Conservation (phyloP, 1,140 invertebrate genomes). For the Aphelinus certus region DNA sequence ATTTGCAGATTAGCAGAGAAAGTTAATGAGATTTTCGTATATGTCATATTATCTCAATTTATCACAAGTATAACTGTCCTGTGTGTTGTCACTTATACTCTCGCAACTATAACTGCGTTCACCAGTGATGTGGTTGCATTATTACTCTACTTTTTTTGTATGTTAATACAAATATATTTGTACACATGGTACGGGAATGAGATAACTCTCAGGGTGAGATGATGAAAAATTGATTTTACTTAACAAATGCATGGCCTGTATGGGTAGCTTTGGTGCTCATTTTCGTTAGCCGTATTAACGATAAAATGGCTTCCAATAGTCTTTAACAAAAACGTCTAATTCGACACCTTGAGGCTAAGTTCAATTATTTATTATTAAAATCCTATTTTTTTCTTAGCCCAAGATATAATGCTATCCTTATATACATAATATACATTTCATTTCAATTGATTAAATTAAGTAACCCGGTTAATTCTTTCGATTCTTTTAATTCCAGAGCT, state of each 20-base stretch:
- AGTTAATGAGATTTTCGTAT: slow-evolving; percentile 33
- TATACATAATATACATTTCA: too few species aligned
- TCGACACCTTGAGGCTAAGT: background rate
- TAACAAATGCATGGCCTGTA: background rate
- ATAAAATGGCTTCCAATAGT: too few species aligned
- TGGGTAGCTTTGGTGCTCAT: background rate
- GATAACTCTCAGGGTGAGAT: slow-evolving; percentile 64
- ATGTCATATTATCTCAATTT: slow-evolving; percentile 44
- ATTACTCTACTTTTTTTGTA: slow-evolving; percentile 43
- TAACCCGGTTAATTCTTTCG: too few species aligned
- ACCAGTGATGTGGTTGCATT: slow-evolving; percentile 51
- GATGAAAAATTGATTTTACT: slow-evolving; percentile 8
- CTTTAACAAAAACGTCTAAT: background rate
- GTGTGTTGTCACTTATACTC: slow-evolving; percentile 41
- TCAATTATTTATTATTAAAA: too few species aligned
- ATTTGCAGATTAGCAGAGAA: background rate
- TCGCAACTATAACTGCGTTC: slow-evolving; percentile 58
- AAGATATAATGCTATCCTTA: too few species aligned
- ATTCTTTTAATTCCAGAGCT: background rate
- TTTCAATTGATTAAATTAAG: too few species aligned
- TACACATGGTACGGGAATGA: slow-evolving; percentile 71
- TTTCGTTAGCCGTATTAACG: background rate
- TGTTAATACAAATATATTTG: slow-evolving; percentile 60
- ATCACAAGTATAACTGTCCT: slow-evolving; percentile 40
- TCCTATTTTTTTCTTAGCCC: too few species aligned